Evolutionary conservation across 2,888 invertebrate species (phyloP).

Genomic region (Netelia inedita): DNA sequence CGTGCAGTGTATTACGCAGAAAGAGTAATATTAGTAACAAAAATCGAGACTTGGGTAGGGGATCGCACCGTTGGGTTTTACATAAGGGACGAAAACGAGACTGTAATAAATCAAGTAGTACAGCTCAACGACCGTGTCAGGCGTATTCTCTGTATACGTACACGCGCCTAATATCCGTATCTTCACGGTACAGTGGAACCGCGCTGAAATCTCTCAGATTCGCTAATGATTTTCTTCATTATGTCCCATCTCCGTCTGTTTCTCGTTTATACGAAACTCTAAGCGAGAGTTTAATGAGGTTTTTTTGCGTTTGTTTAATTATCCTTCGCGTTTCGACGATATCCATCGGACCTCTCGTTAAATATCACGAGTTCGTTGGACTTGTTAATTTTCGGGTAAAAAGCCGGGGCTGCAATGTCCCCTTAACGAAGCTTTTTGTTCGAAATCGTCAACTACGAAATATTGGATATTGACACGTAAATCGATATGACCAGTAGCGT

Average conservation of each 20-base stretch:
- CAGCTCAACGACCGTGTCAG: conserved; percentile 49
- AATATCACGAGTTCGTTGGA: conserved; percentile 3
- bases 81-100: conserved; percentile 47
- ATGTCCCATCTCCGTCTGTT: neutral
- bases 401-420: neutral
- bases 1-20: conserved; percentile 28
- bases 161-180: neutral
- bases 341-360: neutral
- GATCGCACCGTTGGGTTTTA: conserved; percentile 17
- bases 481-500: conserved; percentile 44
- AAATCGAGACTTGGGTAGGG: neutral
- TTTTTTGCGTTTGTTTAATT: conserved; percentile 2
- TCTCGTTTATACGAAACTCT: neutral
- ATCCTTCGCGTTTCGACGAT: neutral
- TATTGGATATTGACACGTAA: conserved; percentile 37
- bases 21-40: conserved; percentile 59
- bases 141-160: conserved; percentile 5
- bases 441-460: conserved; percentile 18
- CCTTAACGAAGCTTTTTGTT: conserved; percentile 41
- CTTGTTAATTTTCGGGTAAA: conserved; percentile 23
- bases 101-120: conserved; percentile 64
- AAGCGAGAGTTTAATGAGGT: neutral
- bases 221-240: conserved; percentile 2
- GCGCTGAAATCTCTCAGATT: neutral
- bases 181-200: neutral